phyloP scores from a whole-genome alignment of 2,797 vertebrate genomes.

The Rhynchotus rufescens region DNA sequence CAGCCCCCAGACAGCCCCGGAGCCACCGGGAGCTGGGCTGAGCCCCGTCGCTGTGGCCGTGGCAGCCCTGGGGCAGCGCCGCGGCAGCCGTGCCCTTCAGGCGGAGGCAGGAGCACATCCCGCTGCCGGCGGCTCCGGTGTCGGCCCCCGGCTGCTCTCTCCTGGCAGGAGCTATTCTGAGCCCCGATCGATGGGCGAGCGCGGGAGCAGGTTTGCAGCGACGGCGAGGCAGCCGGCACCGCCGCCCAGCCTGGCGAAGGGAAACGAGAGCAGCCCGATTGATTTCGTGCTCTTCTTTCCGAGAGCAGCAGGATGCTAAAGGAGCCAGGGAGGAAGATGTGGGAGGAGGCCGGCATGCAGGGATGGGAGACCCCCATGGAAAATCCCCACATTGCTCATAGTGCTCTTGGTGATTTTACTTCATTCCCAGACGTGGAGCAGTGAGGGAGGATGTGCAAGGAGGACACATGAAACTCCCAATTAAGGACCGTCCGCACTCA shows the following conservation, averaged over 20 bases:
- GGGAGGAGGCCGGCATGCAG: not conserved
- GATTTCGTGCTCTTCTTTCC: not conserved
- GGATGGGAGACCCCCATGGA: not conserved
- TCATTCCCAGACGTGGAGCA: not conserved
- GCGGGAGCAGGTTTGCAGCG: not conserved
- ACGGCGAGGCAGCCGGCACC: not conserved
- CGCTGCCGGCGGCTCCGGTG: not conserved
- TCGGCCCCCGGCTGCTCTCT: not conserved
- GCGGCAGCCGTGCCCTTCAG: slow-evolving; percentile 1
- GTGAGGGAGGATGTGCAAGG: not conserved
- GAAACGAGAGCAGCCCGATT: not conserved
- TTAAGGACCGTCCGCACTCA: not conserved
- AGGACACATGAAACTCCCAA: not conserved
- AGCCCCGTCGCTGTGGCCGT: too few relatives aligned
- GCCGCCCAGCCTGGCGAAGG: not conserved
- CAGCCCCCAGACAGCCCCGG: not conserved
- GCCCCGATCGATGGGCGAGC: slow-evolving; percentile 15
- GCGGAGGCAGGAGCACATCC: not conserved
- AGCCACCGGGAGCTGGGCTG: too few relatives aligned
- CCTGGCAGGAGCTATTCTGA: slow-evolving; percentile 53
- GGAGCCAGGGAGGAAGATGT: not conserved
- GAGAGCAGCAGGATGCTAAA: not conserved
- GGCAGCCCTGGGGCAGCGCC: too few relatives aligned
- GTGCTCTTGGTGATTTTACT: not conserved
- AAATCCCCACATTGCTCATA: not conserved